Conservation (phyloP, 2,888 invertebrate species). For the Pristionchus arcanus region DNA sequence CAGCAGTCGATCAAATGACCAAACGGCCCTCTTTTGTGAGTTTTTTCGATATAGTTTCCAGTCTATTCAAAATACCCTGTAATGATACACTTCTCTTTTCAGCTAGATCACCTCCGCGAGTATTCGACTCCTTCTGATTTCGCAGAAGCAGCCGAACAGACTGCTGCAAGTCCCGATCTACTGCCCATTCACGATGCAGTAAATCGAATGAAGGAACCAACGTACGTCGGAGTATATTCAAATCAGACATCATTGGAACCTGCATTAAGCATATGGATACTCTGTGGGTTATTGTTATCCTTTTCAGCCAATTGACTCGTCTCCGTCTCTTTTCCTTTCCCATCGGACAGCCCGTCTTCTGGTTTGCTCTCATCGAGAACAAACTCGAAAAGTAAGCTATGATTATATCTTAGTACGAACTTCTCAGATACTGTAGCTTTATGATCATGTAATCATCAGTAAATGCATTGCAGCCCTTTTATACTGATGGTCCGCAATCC, state of each 20-base stretch:
- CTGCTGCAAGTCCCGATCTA: conserved; percentile 1
- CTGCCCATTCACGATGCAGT: conserved; percentile 35
- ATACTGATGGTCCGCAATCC: conserved; percentile 50
- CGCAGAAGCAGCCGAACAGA: neutral
- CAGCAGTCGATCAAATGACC: conserved; percentile 6
- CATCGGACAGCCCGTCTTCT: conserved; percentile 31
- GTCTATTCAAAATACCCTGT: neutral
- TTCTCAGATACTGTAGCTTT: neutral
- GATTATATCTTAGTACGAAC: neutral
- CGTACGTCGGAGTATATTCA: neutral
- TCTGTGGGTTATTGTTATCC: neutral
- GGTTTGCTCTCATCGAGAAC: conserved; percentile 51
- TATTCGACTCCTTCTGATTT: neutral
- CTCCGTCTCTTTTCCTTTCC: conserved; percentile 54
- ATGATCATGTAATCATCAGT: neutral
- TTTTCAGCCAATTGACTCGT: neutral
- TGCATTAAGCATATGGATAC: too few relatives aligned
- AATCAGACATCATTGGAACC: too few relatives aligned
- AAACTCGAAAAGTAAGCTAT: conserved; percentile 47
- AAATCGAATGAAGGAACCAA: conserved; percentile 21
- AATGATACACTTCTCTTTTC: neutral
- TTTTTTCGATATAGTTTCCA: neutral
- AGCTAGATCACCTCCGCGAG: conserved; percentile 46
- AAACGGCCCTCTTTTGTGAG: conserved; percentile 30
- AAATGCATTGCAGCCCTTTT: conserved; percentile 8